Evolutionary conservation across 2,888 invertebrate genomes (phyloP), one percentile per base, ranked within the genome.

Genomic region (Taenaris catops): DNA sequence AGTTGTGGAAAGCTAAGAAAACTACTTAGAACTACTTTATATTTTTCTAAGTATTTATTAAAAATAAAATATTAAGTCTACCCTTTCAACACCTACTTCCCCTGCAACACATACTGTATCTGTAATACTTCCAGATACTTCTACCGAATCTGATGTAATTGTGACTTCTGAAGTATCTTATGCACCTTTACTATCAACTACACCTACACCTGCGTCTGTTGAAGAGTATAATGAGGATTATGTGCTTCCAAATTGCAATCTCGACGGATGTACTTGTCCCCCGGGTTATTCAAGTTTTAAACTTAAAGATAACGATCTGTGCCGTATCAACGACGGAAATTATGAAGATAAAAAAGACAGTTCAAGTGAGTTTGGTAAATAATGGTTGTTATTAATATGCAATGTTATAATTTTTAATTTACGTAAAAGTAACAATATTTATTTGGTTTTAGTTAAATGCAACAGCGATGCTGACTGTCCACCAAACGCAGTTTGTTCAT

Each of bases 381-480:
- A n/a, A n/a, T n/a, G n/a, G n/a, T n/a, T n/a, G n/a, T n/a, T n/a
- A n/a, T n/a, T n/a, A n/a, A n/a, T n/a, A n/a, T n/a, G n/a, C n/a
- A n/a, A n/a, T n/a, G n/a, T n/a, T n/a, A n/a, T n/a, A n/a, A n/a
- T n/a, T n/a, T n/a, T n/a, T n/a, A n/a, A n/a, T n/a, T n/a, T n/a
- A n/a, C n/a, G n/a, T n/a, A n/a, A n/a, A n/a, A n/a, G n/a, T n/a
- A n/a, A n/a, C n/a, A n/a, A n/a, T n/a, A n/a, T 29, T 8, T 44
- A 52, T 50, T 52, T 29, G 41, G 60, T 88, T 89, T 49, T 79
- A 93, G 93, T 90, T 46, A 88, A 89, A 10, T 97, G 96, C 71
- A 90, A 92, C 60, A 89, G 91, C 16, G 89, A 94, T 38, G 88
- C 92, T 49, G 92, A 93, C 55, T 98, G 97, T 63, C 93, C 96